phyloP scores from a whole-genome alignment of 2,113 vertebrate genomes.

The Ptyas mucosa region DNA sequence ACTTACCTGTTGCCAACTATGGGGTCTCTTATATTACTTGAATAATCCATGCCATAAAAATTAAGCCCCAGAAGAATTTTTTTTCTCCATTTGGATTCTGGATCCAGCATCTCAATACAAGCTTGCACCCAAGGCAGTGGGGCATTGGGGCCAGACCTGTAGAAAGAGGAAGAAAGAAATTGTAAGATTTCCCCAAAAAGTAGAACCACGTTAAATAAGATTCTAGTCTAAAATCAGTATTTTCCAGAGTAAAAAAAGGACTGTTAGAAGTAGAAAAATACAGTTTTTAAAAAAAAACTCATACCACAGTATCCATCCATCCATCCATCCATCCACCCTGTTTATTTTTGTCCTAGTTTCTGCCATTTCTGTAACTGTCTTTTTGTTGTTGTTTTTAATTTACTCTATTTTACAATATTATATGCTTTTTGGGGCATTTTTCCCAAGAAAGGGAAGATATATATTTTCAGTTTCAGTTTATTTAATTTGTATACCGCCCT shows the following conservation, averaged over 20 bases:
- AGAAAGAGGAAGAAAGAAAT: background rate
- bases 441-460: background rate
- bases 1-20: slow-evolving; percentile 81
- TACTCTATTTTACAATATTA: background rate
- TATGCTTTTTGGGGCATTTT: background rate
- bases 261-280: background rate
- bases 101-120: slow-evolving; percentile 86
- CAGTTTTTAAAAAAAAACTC: background rate
- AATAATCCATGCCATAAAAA: slow-evolving; percentile 90
- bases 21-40: slow-evolving; percentile 77
- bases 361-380: background rate
- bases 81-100: slow-evolving; percentile 82
- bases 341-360: background rate
- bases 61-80: slow-evolving; percentile 94
- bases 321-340: background rate
- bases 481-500: no score
- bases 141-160: slow-evolving; percentile 86
- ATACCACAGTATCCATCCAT: background rate
- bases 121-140: slow-evolving; percentile 89
- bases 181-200: background rate
- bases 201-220: background rate
- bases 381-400: background rate
- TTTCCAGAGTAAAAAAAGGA: background rate
- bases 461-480: no score
- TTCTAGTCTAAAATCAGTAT: background rate